Base-by-base conservation (phyloP, 2,113 vertebrate genomes). In the Catharus bicknelli region DNA sequence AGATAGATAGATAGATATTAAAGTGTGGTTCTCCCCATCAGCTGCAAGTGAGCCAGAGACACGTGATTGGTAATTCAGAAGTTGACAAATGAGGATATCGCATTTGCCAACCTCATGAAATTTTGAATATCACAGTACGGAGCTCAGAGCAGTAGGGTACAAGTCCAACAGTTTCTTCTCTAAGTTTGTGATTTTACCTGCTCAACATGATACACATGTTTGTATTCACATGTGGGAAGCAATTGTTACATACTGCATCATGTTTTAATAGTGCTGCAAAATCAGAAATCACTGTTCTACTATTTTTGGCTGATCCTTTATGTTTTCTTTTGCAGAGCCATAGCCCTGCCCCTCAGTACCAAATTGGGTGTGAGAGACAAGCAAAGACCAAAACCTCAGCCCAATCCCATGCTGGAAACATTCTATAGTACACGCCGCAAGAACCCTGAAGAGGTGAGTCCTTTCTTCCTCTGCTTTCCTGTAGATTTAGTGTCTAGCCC, bases 321-420 rank as follows among this genome's bases (percentile, higher is more conserved):
- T 64, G 42, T 68, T 83, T 59, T 68, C n/a, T 86, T 42, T 78
- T 25, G 36, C 95, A 99, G 99, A 97, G 53, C 94, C 29, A 47
- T 99, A 26, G 98, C 97, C 6, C 55, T 98, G 66, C 99, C 98
- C 9, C 95, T 99, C 48, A 98, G 98, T 91, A 95, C 55, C 88
- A 81, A 38, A 62, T 84, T 99, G 90, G 98, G 98, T 13, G 98
- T 99, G 73, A 97, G 87, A 84, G 98, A 99, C 91, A 97, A 95
- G 78, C 61, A 97, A 59, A 96, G 85, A 78, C 90, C 97, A 90
- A 97, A 88, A 91, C 96, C 96, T 8, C 61, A 96, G 15, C 95
- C 97, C 10, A 92, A 97, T 55, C 97, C 97, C 1, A 48, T 97
- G 45, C 96, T 99, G 96, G 99, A 99, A 96, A 75, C 77, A 3